Base-by-base conservation (phyloP, 2,113 vertebrate species). In the Scalopus aquaticus region DNA sequence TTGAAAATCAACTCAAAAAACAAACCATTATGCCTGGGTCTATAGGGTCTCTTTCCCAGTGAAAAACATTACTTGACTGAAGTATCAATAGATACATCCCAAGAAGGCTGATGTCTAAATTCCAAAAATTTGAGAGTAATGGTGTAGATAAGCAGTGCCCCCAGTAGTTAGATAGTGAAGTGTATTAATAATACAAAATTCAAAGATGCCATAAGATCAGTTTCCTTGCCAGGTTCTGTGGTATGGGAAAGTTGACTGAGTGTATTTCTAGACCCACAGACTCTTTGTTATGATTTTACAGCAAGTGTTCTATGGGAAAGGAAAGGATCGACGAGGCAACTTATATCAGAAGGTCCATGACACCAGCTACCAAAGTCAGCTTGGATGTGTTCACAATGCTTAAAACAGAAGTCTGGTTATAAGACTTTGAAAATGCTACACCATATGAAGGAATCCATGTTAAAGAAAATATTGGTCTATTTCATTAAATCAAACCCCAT, bases 1-100 rank as follows among this genome's bases (percentile, higher is more conserved):
- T 92, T 70, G 73, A 78, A 82, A 85, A 88, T 69, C 49, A 81
- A 42, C 70, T 92, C n/a, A 60, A 78, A 70, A 67, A 94, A 73
- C 24, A 80, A 44, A 84, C 26, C 1, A 13, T 4, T 32, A 13
- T 58, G 44, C 10, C 17, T 15, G 8, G 11, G 5, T 69, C 35
- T 62, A 64, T 3, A 35, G 37, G n/a, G 28, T 91, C n/a, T 82
- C 80, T 73, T 51, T 64, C 81, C 88, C 84, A 67, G 1, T 46
- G 54, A 87, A 88, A 42, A 69, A 51, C 10, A n/a, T n/a, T 35
- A 82, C 1, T 30, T 49, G 73, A 35, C 46, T 49, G 74, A 76
- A 87, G 32, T 6, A 64, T 81, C 22, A 56, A 58, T 2, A 26
- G 73, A 67, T 6, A 65, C 5, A 70, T 26, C 46, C 58, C 44